These are phyloP conservation scores for Nesospiza acunhae DNA, from an alignment of 2,113 vertebrate genomes.

Conservation along the genomic window DNA sequence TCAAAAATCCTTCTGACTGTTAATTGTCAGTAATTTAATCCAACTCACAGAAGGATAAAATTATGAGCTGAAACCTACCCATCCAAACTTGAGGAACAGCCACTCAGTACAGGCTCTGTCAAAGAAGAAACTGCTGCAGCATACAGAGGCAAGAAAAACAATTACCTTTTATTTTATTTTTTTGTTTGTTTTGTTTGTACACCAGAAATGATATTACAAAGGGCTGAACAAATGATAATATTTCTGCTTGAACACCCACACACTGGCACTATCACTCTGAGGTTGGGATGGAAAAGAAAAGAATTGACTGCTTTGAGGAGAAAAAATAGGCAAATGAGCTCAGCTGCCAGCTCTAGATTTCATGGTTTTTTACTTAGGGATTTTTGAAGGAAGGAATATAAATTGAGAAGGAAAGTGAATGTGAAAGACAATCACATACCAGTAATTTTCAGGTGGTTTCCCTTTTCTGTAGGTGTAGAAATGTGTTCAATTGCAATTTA, in stretches of 20 bases:
- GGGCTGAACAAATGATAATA: neutral
- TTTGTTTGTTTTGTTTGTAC: neutral
- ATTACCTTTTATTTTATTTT: neutral
- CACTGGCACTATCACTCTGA: neutral
- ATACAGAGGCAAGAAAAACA: neutral
- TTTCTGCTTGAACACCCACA: neutral
- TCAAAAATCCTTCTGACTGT: neutral
- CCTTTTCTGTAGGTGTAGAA: neutral
- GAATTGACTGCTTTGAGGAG: neutral
- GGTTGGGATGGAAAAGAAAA: neutral
- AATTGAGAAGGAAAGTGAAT: neutral
- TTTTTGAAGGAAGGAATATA: neutral
- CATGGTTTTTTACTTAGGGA: neutral
- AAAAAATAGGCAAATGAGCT: neutral
- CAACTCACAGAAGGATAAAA: neutral
- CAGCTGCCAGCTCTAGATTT: neutral
- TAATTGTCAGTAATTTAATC: neutral
- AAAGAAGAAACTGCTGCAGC: neutral
- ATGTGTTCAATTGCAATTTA: neutral
- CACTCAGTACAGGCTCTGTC: neutral
- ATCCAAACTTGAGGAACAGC: neutral
- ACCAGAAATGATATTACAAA: neutral
- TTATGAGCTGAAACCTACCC: neutral
- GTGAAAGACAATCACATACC: neutral
- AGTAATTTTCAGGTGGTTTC: neutral